These are phyloP conservation scores for Chirona hameri DNA, from an alignment of 2,888 invertebrate species.

Conservation along the genomic window DNA sequence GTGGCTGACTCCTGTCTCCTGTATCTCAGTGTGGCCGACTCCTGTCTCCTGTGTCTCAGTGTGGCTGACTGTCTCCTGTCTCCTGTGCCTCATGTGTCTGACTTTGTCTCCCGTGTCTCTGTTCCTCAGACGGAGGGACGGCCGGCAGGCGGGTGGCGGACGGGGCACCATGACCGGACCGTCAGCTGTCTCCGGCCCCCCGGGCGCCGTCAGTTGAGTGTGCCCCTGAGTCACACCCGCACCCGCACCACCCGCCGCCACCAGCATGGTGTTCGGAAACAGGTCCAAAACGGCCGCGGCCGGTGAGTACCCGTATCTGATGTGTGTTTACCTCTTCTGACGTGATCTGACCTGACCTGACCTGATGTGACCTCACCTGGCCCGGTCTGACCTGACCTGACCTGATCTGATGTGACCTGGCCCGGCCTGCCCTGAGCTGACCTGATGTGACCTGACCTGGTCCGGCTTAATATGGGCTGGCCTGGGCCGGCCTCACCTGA, in stretches of 20 bases:
- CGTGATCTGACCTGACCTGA: no score
- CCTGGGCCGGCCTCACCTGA: background rate
- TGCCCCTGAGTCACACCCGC: background rate
- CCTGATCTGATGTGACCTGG: background rate
- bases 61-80: no score
- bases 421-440: background rate
- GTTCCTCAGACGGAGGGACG: background rate
- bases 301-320: constrained; percentile 2
- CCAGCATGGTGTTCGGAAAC: background rate
- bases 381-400: background rate
- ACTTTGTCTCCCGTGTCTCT: background rate
- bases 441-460: background rate
- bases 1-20: no score
- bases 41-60: no score
- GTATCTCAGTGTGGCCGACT: no score
- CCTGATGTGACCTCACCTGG: background rate
- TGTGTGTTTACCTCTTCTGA: background rate
- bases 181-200: background rate
- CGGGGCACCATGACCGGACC: background rate
- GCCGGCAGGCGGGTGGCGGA: background rate
- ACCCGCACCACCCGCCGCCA: background rate
- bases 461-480: background rate
- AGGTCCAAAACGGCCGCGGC: background rate
- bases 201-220: background rate
- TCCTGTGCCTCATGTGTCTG: no score